phyloP scores from a whole-genome alignment of 2,797 vertebrate genomes.

The Bradypus variegatus region DNA sequence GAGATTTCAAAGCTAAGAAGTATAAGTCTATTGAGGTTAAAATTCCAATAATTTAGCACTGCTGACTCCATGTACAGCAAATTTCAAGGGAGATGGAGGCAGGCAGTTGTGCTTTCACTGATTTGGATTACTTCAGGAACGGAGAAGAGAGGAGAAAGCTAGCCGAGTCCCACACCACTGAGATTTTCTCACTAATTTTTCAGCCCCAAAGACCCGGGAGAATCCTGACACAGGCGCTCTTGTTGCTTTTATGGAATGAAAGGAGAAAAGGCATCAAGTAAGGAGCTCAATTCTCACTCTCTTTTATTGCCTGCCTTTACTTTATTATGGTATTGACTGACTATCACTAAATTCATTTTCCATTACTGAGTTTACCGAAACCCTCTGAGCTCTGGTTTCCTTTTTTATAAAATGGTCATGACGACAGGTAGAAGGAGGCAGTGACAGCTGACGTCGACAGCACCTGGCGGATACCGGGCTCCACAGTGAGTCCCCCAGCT shows the following conservation, averaged over 20 bases:
- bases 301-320: background rate
- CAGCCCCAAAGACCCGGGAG: background rate
- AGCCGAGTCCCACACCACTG: background rate
- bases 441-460: fast-evolving
- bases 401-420: background rate
- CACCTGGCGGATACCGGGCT: fast-evolving
- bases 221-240: background rate
- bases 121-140: background rate
- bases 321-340: background rate
- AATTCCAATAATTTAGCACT: background rate
- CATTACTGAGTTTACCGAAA: background rate
- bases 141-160: background rate
- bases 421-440: background rate
- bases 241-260: background rate
- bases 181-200: background rate
- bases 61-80: background rate
- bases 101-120: background rate
- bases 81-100: background rate
- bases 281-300: background rate
- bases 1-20: background rate
- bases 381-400: background rate
- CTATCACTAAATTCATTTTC: no score
- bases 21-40: background rate
- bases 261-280: background rate
- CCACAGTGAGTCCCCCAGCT: background rate